A percentile compares a stretch with the other conserved stretches of the same genome.
phyloP scores from a whole-genome alignment of 1,140 invertebrate species.

The Grapholita molesta region DNA sequence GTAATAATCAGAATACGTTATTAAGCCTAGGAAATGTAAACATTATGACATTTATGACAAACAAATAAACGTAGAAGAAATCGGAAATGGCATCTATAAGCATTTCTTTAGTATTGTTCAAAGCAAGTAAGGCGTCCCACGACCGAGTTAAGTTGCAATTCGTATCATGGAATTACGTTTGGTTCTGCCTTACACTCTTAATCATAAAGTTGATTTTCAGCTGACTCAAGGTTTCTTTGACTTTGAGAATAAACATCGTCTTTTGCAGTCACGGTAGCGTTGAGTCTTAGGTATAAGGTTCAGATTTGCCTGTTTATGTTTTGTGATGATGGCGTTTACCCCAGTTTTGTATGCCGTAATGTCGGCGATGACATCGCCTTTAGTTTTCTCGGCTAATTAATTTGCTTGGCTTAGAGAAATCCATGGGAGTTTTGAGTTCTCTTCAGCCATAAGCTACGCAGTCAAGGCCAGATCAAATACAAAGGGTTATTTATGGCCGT shows the following conservation, averaged over 20 bases:
- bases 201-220: not conserved
- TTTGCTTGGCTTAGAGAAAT: conserved; percentile 24
- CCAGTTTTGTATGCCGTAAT: conserved; percentile 6
- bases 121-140: conserved; percentile 19
- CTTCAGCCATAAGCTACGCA: not conserved
- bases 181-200: not conserved
- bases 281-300: not conserved
- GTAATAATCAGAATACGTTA: not conserved
- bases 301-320: not conserved
- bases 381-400: conserved; percentile 21
- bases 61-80: conserved; percentile 16
- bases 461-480: not conserved
- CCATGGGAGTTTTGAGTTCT: conserved; percentile 20
- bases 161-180: not conserved
- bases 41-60: conserved; percentile 9
- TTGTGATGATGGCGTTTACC: not conserved
- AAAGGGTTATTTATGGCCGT: not conserved
- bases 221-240: not conserved
- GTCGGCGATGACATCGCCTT: conserved; percentile 20
- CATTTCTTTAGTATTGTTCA: conserved; percentile 23
- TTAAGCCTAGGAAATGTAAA: not conserved
- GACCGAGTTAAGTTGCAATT: conserved; percentile 12
- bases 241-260: not conserved
- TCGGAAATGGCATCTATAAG: conserved; percentile 15
- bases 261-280: not conserved